Evolutionary conservation across 2,113 vertebrate genomes (phyloP), one percentile per base, ranked within the genome.

Genomic region (Onychostruthus taczanowskii): DNA sequence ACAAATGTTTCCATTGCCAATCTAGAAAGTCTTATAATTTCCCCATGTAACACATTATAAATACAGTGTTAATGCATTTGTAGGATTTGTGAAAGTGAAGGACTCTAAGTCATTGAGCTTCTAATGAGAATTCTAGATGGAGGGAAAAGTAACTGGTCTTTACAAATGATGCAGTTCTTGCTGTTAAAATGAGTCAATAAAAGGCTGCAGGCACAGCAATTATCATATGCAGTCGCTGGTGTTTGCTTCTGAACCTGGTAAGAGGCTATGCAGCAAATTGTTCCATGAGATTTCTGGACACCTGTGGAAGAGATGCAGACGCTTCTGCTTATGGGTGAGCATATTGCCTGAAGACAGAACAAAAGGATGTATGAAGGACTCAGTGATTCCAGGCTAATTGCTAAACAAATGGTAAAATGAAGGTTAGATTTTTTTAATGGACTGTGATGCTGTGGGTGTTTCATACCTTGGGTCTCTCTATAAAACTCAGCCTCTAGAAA

Each of bases 251-350:
- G 52, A 79, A 70, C 16, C 61, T 68, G 58, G 3, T 44, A 64
- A 69, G 31, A 37, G 7, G 5, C 3, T 53, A 13, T 9, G 11
- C 35, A 73, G 55, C 19, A 56, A 73, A 63, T 37, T 70, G 50
- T 20, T 64, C 16, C 61, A 26, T 33, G 46, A 43, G 6, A 61
- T 87, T 93, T 31, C 35, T 28, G 22, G 22, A 52, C 21, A 75
- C 3, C 16, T 5, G 0, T 1, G 2, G 41, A 47, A 22, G 12
- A 79, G 23, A 43, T n/a, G 15, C 1, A 2, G 35, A 44, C 44
- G 10, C 4, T 52, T 93, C 23, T 87, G 10, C 20, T 75, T 59
- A 31, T 9, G 30, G 30, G 13, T 12, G 18, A 75, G 6, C 9
- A 12, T 16, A 15, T 17, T 44, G 5, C 30, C 43, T 66, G 46